Base-by-base conservation (phyloP, 2,797 vertebrate species). In the Fundulus diaphanus region DNA sequence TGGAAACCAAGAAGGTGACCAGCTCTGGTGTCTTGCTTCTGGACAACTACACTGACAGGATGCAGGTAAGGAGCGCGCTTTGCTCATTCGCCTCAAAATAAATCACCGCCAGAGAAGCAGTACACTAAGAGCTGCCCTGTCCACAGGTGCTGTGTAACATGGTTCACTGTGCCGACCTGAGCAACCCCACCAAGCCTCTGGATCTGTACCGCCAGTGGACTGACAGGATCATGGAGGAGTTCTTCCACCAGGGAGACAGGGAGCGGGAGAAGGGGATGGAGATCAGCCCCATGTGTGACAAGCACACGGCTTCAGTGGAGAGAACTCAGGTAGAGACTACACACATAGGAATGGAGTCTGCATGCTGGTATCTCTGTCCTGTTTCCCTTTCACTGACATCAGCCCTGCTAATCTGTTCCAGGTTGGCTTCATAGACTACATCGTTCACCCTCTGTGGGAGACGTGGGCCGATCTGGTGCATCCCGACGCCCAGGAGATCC, bases 371-470 rank as follows among this genome's bases (percentile, higher is more conserved):
- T 48, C 54, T 46, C 70, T 71, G 2, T 16, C 1, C 59, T 7
- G 9, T 63, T 37, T 37, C 59, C 33, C 33, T 66, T 66, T 71
- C 9, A 67, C 59, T 89, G 51, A 88, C 63, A 5, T 74, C 5
- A 0, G 31, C 37, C 1, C 18, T 48, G 13, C 42, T 69, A 67
- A 1, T 70, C 59, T 68, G 13, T 70, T 70, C 18, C 85, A 99
- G 98, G 98, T 99, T 77, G 95, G 98, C 56, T 99, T 99, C 94
- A 99, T 99, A 0, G 98, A 99, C 91, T 99, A 99, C 92, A 97
- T 99, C 0, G 98, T 98, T 44, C 98, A 99, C 65, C 98, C 98
- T 0, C 95, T 99, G 70, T 99, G 98, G 98, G 98, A 99, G 94
- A 99, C 98, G 0, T 99, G 98, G 98, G 98, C 97, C 0, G 98